Conservation (phyloP, 2,797 vertebrate genomes). For the Microcaecilia unicolor region DNA sequence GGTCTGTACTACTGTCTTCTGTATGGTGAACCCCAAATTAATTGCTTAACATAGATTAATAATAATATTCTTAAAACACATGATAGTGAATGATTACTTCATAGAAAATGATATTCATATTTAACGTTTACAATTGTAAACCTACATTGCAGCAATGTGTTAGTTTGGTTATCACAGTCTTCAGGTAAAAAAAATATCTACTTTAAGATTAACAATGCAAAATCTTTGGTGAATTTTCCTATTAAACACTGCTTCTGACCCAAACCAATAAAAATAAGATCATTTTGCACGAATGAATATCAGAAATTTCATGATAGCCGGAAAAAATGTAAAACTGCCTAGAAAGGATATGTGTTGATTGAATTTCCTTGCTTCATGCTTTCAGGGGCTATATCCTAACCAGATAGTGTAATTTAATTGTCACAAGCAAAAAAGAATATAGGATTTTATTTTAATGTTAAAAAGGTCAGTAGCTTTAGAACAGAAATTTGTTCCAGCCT, state of each 20-base stretch:
- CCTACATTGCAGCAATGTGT: conserved; percentile 15
- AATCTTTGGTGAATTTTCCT: conserved; percentile 6
- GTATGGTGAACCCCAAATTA: too few relatives aligned
- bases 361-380: conserved; percentile 49
- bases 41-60: too few relatives aligned
- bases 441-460: conserved; percentile 63
- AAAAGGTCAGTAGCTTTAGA: conserved; percentile 52
- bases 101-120: background rate
- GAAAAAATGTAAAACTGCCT: conserved; percentile 53
- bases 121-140: background rate
- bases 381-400: conserved; percentile 49
- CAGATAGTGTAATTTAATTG: conserved; percentile 53
- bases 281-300: conserved; percentile 45
- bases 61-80: too few relatives aligned
- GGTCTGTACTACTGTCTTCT: too few relatives aligned
- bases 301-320: conserved; percentile 38
- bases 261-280: conserved; percentile 45
- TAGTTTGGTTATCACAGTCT: background rate
- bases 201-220: too few relatives aligned
- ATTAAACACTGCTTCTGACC: conserved; percentile 21
- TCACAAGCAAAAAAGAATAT: conserved; percentile 48
- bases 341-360: conserved; percentile 48
- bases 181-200: conserved; percentile 6
- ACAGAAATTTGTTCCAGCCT: conserved; percentile 51
- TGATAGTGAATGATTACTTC: background rate